Percentiles rank a stretch among this genome's conserved stretches.
These are phyloP conservation scores for Heptranchias perlo DNA, from an alignment of 2,113 vertebrate species.

Conservation along the genomic window DNA sequence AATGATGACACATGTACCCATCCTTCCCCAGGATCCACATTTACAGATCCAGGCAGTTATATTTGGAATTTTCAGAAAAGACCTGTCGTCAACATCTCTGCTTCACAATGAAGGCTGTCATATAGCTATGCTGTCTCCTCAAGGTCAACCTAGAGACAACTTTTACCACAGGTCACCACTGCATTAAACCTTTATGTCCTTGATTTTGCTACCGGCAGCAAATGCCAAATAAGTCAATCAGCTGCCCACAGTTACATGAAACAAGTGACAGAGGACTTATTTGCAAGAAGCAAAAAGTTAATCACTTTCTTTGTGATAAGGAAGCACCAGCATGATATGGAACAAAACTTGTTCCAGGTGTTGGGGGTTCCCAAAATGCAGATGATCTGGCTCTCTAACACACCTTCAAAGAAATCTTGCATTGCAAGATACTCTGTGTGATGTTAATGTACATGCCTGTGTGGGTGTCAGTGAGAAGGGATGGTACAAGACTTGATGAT, in stretches of 20 bases:
- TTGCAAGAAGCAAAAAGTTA: no score
- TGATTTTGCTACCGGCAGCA: no score
- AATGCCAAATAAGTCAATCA: no score
- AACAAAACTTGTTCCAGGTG: no score
- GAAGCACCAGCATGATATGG: no score
- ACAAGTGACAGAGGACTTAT: no score
- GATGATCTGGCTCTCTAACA: not conserved
- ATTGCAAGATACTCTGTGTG: not conserved
- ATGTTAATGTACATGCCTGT: not conserved
- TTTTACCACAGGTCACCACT: not conserved
- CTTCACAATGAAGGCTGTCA: not conserved
- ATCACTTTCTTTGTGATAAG: no score
- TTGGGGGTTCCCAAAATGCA: no score
- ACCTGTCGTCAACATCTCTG: not conserved
- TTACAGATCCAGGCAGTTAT: not conserved
- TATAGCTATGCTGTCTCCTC: not conserved
- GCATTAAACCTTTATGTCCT: no score
- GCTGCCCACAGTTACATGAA: no score
- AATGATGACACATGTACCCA: not conserved
- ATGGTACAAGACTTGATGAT: not conserved
- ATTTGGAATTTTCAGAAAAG: not conserved
- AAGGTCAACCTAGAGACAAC: not conserved
- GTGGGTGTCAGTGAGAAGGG: not conserved
- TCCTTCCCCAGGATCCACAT: not conserved
- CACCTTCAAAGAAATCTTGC: not conserved